Evolutionary conservation across 2,888 invertebrate species (phyloP).

Genomic region (Drosophila leonis): DNA sequence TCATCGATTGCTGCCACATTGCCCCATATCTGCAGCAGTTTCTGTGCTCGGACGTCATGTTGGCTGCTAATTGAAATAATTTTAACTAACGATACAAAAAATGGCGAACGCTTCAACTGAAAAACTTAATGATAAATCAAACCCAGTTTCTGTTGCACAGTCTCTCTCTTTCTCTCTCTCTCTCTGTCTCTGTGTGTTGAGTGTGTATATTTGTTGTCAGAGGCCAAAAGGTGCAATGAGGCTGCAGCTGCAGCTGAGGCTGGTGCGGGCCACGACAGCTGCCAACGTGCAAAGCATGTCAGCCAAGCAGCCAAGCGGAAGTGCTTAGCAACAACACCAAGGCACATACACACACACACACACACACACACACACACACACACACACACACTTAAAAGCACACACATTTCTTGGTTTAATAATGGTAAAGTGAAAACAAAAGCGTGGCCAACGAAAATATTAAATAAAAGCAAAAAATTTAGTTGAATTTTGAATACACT

Average conservation of each 20-base stretch:
- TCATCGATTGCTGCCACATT: not conserved
- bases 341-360: constrained; percentile 6
- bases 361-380: constrained; percentile 24
- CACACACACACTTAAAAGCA: constrained; percentile 22
- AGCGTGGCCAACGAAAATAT: constrained; percentile 14
- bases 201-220: constrained; percentile 40
- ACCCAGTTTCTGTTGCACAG: constrained; percentile 29
- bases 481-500: not conserved
- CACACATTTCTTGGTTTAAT: constrained; percentile 20
- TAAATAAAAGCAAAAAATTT: not conserved
- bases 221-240: constrained; percentile 63
- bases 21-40: constrained; percentile 3
- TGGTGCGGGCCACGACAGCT: constrained; percentile 40
- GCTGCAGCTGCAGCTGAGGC: constrained; percentile 41
- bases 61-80: constrained; percentile 76
- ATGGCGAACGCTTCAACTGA: constrained; percentile 24
- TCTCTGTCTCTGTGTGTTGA: too few relatives aligned
- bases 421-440: constrained; percentile 49
- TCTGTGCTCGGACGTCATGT: constrained; percentile 23
- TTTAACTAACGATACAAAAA: constrained; percentile 56
- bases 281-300: constrained; percentile 67
- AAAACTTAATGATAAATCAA: constrained; percentile 72
- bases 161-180: too few relatives aligned
- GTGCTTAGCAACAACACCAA: constrained; percentile 72
- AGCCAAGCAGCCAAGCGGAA: constrained; percentile 72